Evolutionary conservation across 1,140 invertebrate genomes (phyloP).

Genomic region (Araneus ventricosus): DNA sequence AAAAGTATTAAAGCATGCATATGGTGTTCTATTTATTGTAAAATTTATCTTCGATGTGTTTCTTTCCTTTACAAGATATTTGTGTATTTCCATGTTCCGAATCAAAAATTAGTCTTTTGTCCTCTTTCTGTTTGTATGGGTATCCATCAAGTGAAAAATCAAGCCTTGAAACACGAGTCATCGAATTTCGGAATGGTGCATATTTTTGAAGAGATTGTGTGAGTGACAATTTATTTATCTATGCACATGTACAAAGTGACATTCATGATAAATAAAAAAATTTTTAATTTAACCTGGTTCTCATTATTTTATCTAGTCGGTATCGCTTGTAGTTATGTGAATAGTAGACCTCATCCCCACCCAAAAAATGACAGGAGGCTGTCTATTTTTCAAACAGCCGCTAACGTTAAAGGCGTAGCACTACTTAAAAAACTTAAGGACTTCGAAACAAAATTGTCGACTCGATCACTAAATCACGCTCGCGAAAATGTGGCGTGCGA

Average conservation of each 20-base stretch:
- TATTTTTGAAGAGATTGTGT: slow-evolving; percentile 67
- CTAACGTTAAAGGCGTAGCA: too few species aligned
- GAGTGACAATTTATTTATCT: slow-evolving; percentile 75
- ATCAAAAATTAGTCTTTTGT: slow-evolving; percentile 6
- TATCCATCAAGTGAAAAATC: slow-evolving; percentile 28
- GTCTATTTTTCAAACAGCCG: too few species aligned
- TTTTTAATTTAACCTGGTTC: slow-evolving; percentile 36
- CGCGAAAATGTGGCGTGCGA: too few species aligned
- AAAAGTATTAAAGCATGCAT: too few species aligned
- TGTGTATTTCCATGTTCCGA: neutral
- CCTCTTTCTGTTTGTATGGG: neutral
- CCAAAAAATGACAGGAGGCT: too few species aligned
- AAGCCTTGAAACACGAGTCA: slow-evolving; percentile 68
- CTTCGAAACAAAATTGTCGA: too few species aligned
- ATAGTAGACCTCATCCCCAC: too few species aligned
- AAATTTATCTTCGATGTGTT: neutral
- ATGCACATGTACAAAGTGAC: slow-evolving; percentile 75
- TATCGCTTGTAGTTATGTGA: too few species aligned
- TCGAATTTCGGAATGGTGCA: slow-evolving; percentile 75
- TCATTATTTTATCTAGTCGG: too few species aligned
- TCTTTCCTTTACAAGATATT: neutral
- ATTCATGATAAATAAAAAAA: slow-evolving; percentile 66
- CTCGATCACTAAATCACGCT: too few species aligned
- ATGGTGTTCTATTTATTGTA: neutral
- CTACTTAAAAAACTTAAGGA: too few species aligned